phyloP scores from a whole-genome alignment of 2,888 invertebrate genomes.

The Elmis aenea region DNA sequence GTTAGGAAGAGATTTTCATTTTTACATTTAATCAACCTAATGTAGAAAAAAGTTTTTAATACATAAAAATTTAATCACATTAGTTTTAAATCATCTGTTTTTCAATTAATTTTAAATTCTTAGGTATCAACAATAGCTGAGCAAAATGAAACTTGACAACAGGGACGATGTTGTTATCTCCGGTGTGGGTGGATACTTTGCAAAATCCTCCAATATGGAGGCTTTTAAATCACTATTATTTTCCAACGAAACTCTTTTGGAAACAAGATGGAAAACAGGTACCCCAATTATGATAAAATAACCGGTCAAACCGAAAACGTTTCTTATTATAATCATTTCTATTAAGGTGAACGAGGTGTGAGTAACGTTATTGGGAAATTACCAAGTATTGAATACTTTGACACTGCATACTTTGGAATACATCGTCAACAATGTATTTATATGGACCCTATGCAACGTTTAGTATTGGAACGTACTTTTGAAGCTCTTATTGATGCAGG shows the following conservation, averaged over 20 bases:
- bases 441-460: conserved; percentile 49
- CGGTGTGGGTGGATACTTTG: conserved; percentile 53
- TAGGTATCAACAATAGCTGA: too few species aligned
- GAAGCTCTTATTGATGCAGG: conserved; percentile 50
- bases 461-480: conserved; percentile 45
- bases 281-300: conserved; percentile 14
- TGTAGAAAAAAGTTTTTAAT: too few species aligned
- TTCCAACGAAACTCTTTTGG: conserved; percentile 36
- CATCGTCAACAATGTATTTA: conserved; percentile 45
- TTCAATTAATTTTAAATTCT: too few species aligned
- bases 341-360: conserved; percentile 39
- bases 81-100: too few species aligned
- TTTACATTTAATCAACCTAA: too few species aligned
- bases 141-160: conserved; percentile 12
- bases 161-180: conserved; percentile 45
- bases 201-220: conserved; percentile 55
- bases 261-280: conserved; percentile 40
- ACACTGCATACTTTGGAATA: conserved; percentile 49
- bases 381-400: conserved; percentile 40
- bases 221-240: conserved; percentile 56
- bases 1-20: too few species aligned
- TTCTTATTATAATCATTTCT: not conserved
- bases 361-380: conserved; percentile 41
- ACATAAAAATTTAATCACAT: too few species aligned
- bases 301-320: too few species aligned